Base-by-base conservation (phyloP, 2,797 vertebrate genomes). In the Carapus acus region DNA sequence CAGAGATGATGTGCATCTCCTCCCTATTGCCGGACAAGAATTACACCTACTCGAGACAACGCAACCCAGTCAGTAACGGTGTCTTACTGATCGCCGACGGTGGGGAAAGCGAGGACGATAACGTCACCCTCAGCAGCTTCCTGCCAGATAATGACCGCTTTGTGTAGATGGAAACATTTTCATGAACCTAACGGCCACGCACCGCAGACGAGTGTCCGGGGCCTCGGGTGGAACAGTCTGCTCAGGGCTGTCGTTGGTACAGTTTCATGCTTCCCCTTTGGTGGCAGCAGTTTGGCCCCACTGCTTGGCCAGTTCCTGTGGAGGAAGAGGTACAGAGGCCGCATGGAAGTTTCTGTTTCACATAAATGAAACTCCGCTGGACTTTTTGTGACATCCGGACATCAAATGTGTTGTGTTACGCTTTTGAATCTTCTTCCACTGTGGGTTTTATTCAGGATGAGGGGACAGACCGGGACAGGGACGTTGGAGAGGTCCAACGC, bases 1-100 rank as follows among this genome's bases (percentile, higher is more conserved):
- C 90, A 0, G 92, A 96, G 86, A 90, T 93, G 92, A 85, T 90
- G 56, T 94, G 92, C 39, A 94, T 97, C 76, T 94, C 94, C 0
- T 43, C 89, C 9, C 81, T 97, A 67, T 74, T 93, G 49, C 82
- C 89, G 0, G 91, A 95, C 0, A 69, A 70, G 1, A 83, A 24
- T 4, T 74, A 8, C 55, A 34, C 4, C 20, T 68, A 61, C 3
- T 40, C 0, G 0, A 67, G 73, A 0, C 56, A 75, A 5, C 84
- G 65, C 65, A 67, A 46, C n/a, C 71, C 65, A 0, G 65, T 77
- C 31, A 20, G 36, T 12, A 84, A 83, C 15, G 80, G 80, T 0
- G 70, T 83, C 53, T 61, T 80, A 62, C 76, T 82, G 17, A 71
- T 82, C 0, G 65, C 57, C 0, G 0, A 8, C 0, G 55, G 42